A percentile compares a stretch with the other conserved stretches of the same genome.
Evolutionary conservation across 1,140 invertebrate genomes (phyloP).

Genomic region (Druon quercuslanigerum): DNA sequence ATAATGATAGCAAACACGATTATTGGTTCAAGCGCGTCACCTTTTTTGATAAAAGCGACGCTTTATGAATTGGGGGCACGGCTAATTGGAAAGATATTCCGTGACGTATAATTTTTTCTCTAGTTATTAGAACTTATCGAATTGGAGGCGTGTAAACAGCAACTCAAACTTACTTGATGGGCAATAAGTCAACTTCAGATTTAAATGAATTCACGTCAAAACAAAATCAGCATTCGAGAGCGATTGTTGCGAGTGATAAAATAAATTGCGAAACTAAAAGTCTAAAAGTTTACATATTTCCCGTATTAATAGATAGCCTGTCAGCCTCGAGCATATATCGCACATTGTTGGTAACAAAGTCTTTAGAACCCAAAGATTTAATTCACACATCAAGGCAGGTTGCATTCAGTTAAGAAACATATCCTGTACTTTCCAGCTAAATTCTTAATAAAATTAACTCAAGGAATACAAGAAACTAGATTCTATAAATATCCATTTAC

Average conservation of each 20-base stretch:
- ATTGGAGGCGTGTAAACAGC: slow-evolving; percentile 14
- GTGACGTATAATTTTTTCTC: slow-evolving; percentile 12
- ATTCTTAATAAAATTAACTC: slow-evolving; percentile 6
- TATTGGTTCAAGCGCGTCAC: no score
- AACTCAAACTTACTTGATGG: background rate
- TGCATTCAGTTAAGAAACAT: background rate
- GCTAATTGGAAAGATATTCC: background rate
- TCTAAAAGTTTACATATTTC: background rate
- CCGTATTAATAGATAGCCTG: slow-evolving; percentile 8
- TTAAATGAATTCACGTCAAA: slow-evolving; percentile 8
- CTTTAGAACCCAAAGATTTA: background rate
- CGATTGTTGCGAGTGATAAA: background rate
- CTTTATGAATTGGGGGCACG: slow-evolving; percentile 11
- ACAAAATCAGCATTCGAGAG: background rate
- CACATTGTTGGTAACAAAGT: background rate
- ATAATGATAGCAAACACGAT: no score
- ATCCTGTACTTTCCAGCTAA: slow-evolving; percentile 19
- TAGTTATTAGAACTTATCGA: background rate
- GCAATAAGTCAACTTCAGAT: background rate
- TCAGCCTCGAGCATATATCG: slow-evolving; percentile 16
- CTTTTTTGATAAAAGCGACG: background rate
- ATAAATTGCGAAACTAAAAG: background rate
- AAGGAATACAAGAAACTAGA: background rate
- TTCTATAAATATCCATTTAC: no score
- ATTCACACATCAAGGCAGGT: slow-evolving; percentile 14